Evolutionary conservation across 2,113 vertebrate species (phyloP).

Genomic region (Chroicocephalus ridibundus): DNA sequence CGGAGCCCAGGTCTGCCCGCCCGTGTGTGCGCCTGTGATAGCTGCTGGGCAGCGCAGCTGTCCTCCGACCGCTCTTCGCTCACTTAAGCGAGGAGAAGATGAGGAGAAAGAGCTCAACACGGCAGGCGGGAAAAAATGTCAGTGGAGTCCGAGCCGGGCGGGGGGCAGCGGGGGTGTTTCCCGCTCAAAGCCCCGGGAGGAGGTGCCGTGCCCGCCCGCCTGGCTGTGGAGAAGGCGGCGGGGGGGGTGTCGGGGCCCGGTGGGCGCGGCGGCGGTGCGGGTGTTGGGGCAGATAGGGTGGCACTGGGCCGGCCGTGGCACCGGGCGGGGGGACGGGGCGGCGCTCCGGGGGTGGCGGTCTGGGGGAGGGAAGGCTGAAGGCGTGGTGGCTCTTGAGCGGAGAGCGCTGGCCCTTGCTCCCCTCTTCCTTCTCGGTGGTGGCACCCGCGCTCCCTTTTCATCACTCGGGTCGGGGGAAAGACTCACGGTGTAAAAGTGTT

Average conservation of each 20-base stretch:
- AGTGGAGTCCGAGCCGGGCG: no score
- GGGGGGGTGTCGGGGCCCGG: neutral
- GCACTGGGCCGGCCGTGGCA: fast-evolving
- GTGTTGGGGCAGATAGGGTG: neutral
- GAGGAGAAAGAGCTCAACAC: neutral
- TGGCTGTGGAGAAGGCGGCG: neutral
- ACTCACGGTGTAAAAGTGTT: neutral
- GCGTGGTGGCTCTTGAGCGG: neutral
- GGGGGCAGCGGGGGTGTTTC: no score
- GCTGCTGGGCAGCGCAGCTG: neutral
- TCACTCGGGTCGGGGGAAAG: neutral
- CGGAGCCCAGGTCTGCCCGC: neutral
- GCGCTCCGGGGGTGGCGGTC: neutral
- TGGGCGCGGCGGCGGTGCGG: neutral
- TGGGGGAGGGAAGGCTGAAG: neutral
- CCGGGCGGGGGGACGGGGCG: fast-evolving
- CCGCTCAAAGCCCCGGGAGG: neutral
- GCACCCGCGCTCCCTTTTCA: neutral
- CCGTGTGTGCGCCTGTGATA: fast-evolving
- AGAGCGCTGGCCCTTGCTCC: neutral
- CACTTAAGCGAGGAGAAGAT: fast-evolving
- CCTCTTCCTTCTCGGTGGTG: neutral
- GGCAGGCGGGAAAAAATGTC: neutral
- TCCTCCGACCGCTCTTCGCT: neutral
- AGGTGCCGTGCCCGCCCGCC: fast-evolving